These are phyloP conservation scores for Rhynchonycteris naso DNA, from an alignment of 2,797 vertebrate species.

Conservation along the genomic window DNA sequence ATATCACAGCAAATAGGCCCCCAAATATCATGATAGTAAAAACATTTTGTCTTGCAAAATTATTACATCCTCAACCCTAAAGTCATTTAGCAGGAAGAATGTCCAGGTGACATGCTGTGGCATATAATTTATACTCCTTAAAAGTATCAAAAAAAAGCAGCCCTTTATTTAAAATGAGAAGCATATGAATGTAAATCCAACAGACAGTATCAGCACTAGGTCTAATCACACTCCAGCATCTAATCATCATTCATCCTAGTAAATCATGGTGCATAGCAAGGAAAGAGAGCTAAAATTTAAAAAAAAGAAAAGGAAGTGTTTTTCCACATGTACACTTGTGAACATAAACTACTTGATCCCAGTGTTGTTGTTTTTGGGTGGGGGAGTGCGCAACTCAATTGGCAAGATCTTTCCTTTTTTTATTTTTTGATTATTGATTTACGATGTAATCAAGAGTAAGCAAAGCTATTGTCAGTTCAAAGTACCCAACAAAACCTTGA, in stretches of 20 bases:
- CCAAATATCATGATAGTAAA: conserved; percentile 42
- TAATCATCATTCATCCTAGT: conserved; percentile 56
- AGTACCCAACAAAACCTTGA: conserved; percentile 39
- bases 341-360: conserved; percentile 36
- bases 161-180: conserved; percentile 93
- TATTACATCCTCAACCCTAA: conserved; percentile 66
- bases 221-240: conserved; percentile 22
- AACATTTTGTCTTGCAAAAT: conserved; percentile 42
- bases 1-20: conserved; percentile 22
- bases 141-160: conserved; percentile 88
- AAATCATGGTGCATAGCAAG: conserved; percentile 51
- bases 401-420: background rate
- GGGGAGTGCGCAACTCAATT: background rate
- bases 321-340: conserved; percentile 40
- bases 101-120: conserved; percentile 90
- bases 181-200: conserved; percentile 79
- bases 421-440: conserved; percentile 46
- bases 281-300: conserved; percentile 43
- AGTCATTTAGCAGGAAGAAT: conserved; percentile 66
- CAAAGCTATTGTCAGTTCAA: conserved; percentile 39
- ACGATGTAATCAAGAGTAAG: conserved; percentile 15
- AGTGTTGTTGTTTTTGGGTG: background rate
- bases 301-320: conserved; percentile 52
- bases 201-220: background rate
- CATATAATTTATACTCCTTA: conserved; percentile 90